Base-by-base conservation (phyloP, 1,140 invertebrate species). In the Proales similis region DNA sequence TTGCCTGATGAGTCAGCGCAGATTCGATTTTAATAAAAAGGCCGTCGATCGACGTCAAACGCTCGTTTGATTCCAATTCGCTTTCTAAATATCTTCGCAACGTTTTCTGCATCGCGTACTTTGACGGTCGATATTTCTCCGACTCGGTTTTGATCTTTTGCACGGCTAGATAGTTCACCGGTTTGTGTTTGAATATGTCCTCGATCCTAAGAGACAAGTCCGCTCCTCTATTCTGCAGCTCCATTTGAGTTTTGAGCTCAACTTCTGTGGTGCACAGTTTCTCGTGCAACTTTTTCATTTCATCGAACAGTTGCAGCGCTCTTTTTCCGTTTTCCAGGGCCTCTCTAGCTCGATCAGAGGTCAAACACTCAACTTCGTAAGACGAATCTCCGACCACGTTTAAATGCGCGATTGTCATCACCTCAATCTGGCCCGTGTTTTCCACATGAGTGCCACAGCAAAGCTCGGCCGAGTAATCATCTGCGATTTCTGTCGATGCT, bases 321-420 rank as follows among this genome's bases (percentile, higher is more conserved):
- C 45, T 36, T 26, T 57, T 17, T 29, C 45, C 14, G 17, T 17
- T 27, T 57, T 57, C 30, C 45, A 29, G 36, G 9, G 32, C 27
- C 22, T 57, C 3, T 12, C 17, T 6, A 5, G 51, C 51, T 17
- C 30, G 20, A 7, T 39, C 27, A 5, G 36, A 57, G 9, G 51
- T 57, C 27, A 36, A 57, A 14, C 17, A 36, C 6, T 57, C 51
- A n/a, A 57, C 45, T 57, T 57, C 51, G 45, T 42, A 57, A 57
- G 51, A 57, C 26, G 51, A 57, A 26, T 57, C 51, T 1, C 51
- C 51, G 0, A 57, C 51, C 20, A 42, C 27, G 45, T 42, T 57
- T 29, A 57, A 57, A n/a, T 45, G 6, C 32, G 26, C 39, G 9
- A 61, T 45, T 7, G 7, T 22, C 32, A 61, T 22, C 12, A 46